Evolutionary conservation across 2,113 vertebrate genomes (phyloP), one percentile per base, ranked within the genome.

Genomic region (Coryphaenoides rupestris): DNA sequence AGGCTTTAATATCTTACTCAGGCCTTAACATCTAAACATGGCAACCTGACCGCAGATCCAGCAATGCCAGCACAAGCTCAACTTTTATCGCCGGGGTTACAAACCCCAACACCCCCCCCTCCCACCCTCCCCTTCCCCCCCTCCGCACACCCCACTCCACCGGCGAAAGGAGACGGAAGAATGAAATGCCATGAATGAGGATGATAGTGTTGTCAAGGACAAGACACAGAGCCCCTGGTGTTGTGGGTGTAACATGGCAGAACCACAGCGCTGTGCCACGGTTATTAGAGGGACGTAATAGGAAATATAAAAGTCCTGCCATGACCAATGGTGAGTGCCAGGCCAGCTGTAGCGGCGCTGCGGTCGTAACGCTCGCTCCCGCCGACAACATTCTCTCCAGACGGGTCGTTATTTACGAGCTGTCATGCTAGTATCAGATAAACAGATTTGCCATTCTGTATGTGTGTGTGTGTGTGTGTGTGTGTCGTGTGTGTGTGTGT

Each of bases 321-420:
- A 56, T 58, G 55, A 54, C 50, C 61, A 9, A 22, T 46, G 21
- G 19, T 66, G 26, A 72, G 55, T 60, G n/a, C 47, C 22, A 61
- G 15, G 22, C n/a, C 16, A 61, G 56, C 52, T 17, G 0, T 63
- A 46, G 33, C 40, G 24, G 28, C 6, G 0, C 46, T 9, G 0
- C 46, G 23, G 33, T 40, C 33, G 55, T 67, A 66, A 66, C 61
- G 21, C 45, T 50, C 10, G 49, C n/a, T 49, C 22, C 12, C 14
- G 46, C 33, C 28, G 40, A 60, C 17, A 28, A 58, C 56, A 55
- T 62, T 65, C 65, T 63, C 13, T 16, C 1, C 47, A 46, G 65
- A 66, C 50, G 47, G 47, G 12, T 45, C 54, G 66, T 64, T 70
- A 74, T 77, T 75, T 72, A 74, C 16, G 6, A 68, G 46, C 63